phyloP scores from a whole-genome alignment of 2,113 vertebrate genomes.

The Cynopterus brachyotis region DNA sequence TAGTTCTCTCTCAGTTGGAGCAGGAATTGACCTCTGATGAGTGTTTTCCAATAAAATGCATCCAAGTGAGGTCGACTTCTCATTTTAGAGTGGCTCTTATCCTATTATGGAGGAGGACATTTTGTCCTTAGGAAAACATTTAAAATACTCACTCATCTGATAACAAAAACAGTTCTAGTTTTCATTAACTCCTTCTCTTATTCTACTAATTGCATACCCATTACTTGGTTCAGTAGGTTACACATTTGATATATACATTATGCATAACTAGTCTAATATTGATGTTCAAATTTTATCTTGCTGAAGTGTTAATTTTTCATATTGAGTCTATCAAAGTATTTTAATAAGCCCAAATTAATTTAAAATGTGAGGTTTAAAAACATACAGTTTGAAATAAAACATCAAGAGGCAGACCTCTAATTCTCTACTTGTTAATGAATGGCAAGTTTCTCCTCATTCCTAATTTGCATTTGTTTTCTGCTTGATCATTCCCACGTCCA shows the following conservation, averaged over 20 bases:
- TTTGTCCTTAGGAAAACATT: conserved; percentile 68
- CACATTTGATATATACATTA: background rate
- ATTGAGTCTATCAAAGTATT: background rate
- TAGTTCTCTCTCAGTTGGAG: conserved; percentile 60
- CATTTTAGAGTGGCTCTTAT: conserved; percentile 69
- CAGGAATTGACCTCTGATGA: conserved; percentile 67
- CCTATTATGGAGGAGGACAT: conserved; percentile 50
- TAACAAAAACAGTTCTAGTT: conserved; percentile 67
- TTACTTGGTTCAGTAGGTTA: conserved; percentile 26
- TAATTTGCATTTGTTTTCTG: background rate
- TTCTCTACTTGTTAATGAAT: background rate
- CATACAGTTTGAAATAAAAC: too few species aligned
- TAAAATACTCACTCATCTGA: conserved; percentile 53
- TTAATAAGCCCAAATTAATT: background rate
- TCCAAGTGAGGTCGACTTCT: conserved; percentile 74
- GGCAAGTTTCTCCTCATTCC: background rate
- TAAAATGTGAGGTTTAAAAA: background rate
- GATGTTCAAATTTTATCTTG: conserved; percentile 1
- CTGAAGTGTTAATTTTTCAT: conserved; percentile 26
- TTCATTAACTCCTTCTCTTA: conserved; percentile 58
- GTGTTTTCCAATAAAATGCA: conserved; percentile 72
- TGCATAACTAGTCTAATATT: background rate
- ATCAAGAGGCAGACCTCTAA: background rate
- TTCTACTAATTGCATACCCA: conserved; percentile 31
- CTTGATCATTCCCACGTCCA: background rate